Percentiles rank a stretch among this genome's conserved stretches.
phyloP scores from a whole-genome alignment of 2,113 vertebrate genomes.

The Barbus barbus region DNA sequence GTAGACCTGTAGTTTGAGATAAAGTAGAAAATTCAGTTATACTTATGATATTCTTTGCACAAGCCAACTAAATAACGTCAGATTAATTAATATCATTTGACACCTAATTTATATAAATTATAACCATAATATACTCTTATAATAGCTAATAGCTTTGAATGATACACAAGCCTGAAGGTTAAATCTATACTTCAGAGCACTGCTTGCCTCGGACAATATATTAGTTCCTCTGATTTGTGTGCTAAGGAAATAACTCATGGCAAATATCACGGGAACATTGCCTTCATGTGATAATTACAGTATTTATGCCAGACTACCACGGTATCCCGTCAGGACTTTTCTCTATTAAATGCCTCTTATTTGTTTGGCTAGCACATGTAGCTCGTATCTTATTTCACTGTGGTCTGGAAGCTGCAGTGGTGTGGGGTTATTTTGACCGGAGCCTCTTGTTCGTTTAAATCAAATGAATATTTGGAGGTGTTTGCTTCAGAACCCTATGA shows the following conservation, averaged over 20 bases:
- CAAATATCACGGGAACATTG: conserved; percentile 47
- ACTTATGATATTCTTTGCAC: no score
- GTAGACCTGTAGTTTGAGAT: no score
- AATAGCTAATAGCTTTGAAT: no score
- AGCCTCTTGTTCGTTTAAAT: conserved; percentile 57
- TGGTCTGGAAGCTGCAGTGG: conserved; percentile 58
- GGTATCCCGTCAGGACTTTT: conserved; percentile 48
- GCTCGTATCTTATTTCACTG: conserved; percentile 58
- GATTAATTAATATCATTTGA: neutral
- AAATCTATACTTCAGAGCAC: neutral
- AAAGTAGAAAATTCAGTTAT: no score
- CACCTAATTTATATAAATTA: neutral
- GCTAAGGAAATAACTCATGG: conserved; percentile 14
- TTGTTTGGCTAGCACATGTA: conserved; percentile 52
- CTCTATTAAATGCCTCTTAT: conserved; percentile 40
- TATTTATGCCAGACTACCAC: conserved; percentile 53
- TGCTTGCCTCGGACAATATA: neutral
- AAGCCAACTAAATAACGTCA: no score
- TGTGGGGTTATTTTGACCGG: conserved; percentile 56
- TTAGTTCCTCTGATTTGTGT: conserved; percentile 20
- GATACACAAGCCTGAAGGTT: neutral
- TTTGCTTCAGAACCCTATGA: conserved; percentile 43
- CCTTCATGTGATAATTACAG: conserved; percentile 57
- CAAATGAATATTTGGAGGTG: conserved; percentile 57
- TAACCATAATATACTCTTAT: neutral